Evolutionary conservation across 2,113 vertebrate species (phyloP).

Genomic region (Centropus bengalensis): DNA sequence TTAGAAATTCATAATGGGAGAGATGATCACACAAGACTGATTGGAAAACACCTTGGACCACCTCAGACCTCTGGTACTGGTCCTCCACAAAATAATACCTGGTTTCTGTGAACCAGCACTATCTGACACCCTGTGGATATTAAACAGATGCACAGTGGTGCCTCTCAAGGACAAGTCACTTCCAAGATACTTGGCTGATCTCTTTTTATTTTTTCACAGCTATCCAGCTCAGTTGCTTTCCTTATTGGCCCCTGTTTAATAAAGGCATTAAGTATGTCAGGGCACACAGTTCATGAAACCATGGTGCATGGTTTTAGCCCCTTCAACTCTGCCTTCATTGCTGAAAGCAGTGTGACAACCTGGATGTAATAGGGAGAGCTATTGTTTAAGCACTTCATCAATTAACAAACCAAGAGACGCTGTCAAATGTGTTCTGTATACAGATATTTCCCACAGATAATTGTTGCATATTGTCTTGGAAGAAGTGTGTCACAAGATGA

Average conservation of each 20-base stretch:
- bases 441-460: neutral
- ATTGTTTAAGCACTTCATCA: neutral
- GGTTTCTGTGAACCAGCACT: neutral
- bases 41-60: neutral
- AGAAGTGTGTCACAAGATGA: neutral
- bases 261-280: neutral
- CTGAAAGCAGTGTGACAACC: neutral
- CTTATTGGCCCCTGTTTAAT: accelerated
- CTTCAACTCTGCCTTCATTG: neutral
- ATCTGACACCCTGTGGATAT: neutral
- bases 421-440: neutral
- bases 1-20: neutral
- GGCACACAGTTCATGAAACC: neutral
- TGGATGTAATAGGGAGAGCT: neutral
- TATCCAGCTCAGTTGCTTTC: neutral
- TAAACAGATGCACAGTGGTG: neutral
- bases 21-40: neutral
- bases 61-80: no score
- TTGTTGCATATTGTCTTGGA: conserved; percentile 1
- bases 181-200: neutral
- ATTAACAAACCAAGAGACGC: conserved; percentile 3
- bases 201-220: neutral
- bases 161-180: neutral
- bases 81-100: neutral
- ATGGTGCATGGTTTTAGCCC: neutral